Conservation (phyloP, 35 echinoderm and acorn worm genomes). For the Stichopus chloronotus region DNA sequence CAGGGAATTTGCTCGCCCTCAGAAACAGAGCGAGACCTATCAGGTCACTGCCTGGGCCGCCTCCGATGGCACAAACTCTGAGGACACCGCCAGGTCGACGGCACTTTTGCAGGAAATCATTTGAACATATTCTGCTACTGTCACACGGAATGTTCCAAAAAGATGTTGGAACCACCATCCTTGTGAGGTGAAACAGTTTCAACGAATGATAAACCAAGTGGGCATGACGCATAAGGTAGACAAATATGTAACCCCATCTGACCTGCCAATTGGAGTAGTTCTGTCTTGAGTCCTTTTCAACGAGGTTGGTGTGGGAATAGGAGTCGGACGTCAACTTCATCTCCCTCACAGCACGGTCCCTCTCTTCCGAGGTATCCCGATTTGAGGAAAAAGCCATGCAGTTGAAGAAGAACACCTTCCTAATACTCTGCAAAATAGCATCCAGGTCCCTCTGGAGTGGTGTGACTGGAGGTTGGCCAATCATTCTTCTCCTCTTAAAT, state of each 20-base stretch:
- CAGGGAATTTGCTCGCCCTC: not conserved
- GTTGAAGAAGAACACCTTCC: not conserved
- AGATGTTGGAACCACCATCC: not conserved
- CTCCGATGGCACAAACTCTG: slow-evolving; percentile 17
- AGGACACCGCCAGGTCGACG: not conserved
- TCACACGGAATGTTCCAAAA: slow-evolving; percentile 36
- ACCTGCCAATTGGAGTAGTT: slow-evolving; percentile 15
- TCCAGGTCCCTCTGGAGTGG: slow-evolving; percentile 1
- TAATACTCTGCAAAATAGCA: slow-evolving; percentile 1
- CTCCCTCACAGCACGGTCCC: not conserved
- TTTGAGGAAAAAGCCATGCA: not conserved
- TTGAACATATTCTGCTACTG: not conserved
- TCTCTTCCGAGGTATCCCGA: not conserved
- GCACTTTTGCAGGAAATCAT: slow-evolving; percentile 27
- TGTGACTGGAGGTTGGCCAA: not conserved
- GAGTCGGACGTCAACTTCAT: not conserved
- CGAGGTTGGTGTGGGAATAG: slow-evolving; percentile 15
- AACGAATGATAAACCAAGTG: slow-evolving; percentile 30
- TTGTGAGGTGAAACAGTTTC: not conserved
- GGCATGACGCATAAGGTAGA: slow-evolving; percentile 49
- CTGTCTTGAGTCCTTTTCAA: not conserved
- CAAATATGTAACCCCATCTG: slow-evolving; percentile 51
- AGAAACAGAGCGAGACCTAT: slow-evolving; percentile 41
- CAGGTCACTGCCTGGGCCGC: slow-evolving; percentile 50
- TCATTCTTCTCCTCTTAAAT: too few relatives aligned